Conservation (phyloP, 2,113 vertebrate genomes). For the Neomonachus schauinslandi region DNA sequence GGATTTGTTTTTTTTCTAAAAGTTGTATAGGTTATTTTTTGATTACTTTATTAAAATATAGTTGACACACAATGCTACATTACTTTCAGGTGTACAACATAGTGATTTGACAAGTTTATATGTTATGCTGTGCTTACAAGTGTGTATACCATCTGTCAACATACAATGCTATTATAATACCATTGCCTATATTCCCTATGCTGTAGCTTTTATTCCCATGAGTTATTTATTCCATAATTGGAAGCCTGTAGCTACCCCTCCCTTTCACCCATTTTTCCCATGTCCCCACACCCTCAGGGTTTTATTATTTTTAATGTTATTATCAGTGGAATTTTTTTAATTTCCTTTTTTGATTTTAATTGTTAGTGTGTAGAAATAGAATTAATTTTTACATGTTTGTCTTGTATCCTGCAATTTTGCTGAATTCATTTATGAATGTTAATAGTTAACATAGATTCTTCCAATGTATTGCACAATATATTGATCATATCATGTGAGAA, state of each 20-base stretch:
- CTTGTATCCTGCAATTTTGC: neutral
- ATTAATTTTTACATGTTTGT: neutral
- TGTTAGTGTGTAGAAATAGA: neutral
- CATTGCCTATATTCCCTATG: neutral
- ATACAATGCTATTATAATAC: no score
- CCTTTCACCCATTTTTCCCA: no score
- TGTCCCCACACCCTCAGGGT: neutral
- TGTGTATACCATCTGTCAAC: no score
- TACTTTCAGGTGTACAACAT: no score
- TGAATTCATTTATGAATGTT: neutral
- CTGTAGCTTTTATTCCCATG: neutral
- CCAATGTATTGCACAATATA: no score
- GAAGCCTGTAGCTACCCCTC: neutral
- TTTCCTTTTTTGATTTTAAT: neutral
- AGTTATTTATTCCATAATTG: neutral
- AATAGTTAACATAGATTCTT: neutral
- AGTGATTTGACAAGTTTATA: no score
- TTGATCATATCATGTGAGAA: neutral
- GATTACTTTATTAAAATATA: no score
- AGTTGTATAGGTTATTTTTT: no score
- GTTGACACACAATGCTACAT: no score
- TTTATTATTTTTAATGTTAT: neutral
- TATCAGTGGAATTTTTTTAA: neutral
- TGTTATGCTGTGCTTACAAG: no score
- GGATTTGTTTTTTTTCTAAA: no score